Evolutionary conservation across 2,113 vertebrate species (phyloP).

Genomic region (Uria lomvia): DNA sequence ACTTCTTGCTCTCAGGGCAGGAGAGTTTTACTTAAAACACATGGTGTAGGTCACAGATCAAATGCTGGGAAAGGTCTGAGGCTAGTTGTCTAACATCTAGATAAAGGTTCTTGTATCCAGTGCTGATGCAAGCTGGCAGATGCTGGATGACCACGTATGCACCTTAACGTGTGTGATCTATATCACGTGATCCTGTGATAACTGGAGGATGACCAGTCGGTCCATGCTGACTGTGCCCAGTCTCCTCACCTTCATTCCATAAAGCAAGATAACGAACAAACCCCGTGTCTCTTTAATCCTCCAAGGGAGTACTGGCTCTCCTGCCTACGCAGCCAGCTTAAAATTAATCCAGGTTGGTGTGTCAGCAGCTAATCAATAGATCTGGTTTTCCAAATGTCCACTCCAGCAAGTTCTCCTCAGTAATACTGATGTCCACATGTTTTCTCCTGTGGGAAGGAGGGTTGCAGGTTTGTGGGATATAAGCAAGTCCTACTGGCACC

Average conservation of each 20-base stretch:
- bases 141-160: background rate
- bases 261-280: background rate
- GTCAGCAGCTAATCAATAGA: background rate
- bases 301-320: fast-evolving
- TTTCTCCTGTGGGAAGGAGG: background rate
- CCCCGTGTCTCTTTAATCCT: background rate
- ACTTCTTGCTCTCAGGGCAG: background rate
- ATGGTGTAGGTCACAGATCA: background rate
- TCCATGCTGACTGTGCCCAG: background rate
- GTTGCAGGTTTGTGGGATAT: background rate
- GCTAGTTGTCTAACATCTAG: background rate
- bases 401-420: background rate
- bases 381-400: background rate
- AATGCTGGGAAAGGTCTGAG: background rate
- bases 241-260: background rate
- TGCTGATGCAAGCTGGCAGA: background rate
- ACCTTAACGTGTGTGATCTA: background rate
- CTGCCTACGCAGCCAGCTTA: background rate
- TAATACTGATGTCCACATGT: fast-evolving
- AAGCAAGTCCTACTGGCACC: background rate
- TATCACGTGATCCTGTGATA: background rate
- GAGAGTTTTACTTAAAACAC: background rate
- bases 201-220: background rate
- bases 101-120: background rate
- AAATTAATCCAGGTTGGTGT: background rate